These are phyloP conservation scores for Ephialtes manifestator DNA, from an alignment of 2,888 invertebrate species.

Conservation along the genomic window DNA sequence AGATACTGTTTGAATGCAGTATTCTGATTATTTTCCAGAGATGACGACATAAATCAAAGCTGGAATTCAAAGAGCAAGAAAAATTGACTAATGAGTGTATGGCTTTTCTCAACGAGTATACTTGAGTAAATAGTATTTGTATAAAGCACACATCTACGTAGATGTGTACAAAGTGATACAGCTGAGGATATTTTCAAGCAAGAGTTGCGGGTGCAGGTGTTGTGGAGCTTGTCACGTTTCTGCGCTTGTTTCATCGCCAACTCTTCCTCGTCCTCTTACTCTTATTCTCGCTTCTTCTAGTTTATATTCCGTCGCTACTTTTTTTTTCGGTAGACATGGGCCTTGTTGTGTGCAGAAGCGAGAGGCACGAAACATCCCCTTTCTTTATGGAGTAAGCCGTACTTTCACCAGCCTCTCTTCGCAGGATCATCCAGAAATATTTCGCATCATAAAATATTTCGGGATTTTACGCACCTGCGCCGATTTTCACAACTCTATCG, in stretches of 20 bases:
- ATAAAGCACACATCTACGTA: not conserved
- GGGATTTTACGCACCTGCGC: conserved; percentile 2
- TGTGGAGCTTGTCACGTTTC: conserved; percentile 81
- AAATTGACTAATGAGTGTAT: not conserved
- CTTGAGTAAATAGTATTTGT: not conserved
- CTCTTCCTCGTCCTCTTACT: conserved; percentile 28
- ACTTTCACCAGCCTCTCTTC: conserved; percentile 14
- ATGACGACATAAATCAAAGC: not conserved
- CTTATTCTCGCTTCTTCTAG: conserved; percentile 46
- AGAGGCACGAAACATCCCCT: conserved; percentile 16
- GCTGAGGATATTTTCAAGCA: conserved; percentile 9
- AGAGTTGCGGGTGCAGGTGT: conserved; percentile 76
- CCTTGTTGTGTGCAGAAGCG: not conserved
- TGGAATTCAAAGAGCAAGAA: not conserved
- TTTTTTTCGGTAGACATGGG: conserved; percentile 23
- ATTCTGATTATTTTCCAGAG: not conserved
- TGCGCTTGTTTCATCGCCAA: conserved; percentile 33
- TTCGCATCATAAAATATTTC: conserved; percentile 16
- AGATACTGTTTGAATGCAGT: not conserved
- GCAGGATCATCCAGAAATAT: conserved; percentile 32
- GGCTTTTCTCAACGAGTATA: not conserved
- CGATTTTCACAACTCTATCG: not conserved
- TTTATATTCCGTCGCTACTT: conserved; percentile 34
- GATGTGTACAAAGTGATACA: conserved; percentile 5
- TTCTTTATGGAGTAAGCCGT: conserved; percentile 53